Base-by-base conservation (phyloP, 2,113 vertebrate species). In the Dinomys branickii region DNA sequence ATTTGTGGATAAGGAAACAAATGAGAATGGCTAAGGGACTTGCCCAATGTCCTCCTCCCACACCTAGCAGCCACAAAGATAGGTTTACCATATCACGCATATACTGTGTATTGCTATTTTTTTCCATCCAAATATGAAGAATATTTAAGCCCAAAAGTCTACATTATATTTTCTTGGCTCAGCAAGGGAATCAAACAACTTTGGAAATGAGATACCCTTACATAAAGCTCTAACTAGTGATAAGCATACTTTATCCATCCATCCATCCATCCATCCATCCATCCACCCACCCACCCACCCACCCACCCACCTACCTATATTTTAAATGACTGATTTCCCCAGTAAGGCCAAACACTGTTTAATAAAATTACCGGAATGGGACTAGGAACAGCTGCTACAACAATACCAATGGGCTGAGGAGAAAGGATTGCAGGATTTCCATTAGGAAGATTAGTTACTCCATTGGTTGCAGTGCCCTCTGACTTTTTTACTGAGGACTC, bases 351-450 rank as follows among this genome's bases (percentile, higher is more conserved):
- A 87, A 84, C 56, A 69, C 35, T 67, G 38, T 24, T 69, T 58
- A 35, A 90, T 88, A 80, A 30, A 13, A 44, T 98, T 99, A 99
- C 99, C 98, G 99, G 99, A 97, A 99, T 99, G 0, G 99, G 99
- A 96, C 99, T 99, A 22, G 99, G 99, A 61, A 99, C 99, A 69
- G 99, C 99, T 94, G 99, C 98, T 98, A 99, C 98, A 22, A 99
- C 99, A 94, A 99, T 99, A 26, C 99, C 99, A 88, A 99, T 99
- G 33, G 99, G 99, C 33, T 99, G 99, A 90, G 99, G 99, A 59
- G 99, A 99, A 11, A 99, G 99, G 97, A 99, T 98, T 4, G 99
- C 98, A 80, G 99, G 99, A 85, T 99, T 99, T 78, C 99, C 98
- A 81, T 99, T 99, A 61, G 99, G 98, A 94, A 99, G 98, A 94